Evolutionary conservation across 1,140 invertebrate genomes (phyloP).

Genomic region (Proctacanthus coquilletti): DNA sequence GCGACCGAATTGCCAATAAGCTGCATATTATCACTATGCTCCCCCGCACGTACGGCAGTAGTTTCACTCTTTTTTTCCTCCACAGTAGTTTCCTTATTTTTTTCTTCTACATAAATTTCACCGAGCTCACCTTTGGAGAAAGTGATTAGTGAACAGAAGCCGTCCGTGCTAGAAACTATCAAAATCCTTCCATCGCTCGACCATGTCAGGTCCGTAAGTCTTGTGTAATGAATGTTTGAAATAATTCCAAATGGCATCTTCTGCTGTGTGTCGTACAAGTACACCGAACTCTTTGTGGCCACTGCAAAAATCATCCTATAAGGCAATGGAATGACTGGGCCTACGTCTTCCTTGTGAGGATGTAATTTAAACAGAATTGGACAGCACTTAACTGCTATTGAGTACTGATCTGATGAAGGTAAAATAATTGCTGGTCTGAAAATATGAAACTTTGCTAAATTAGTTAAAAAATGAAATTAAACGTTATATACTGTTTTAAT

Average conservation of each 20-base stretch:
- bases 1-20: too few species aligned
- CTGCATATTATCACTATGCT: too few species aligned
- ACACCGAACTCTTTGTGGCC: slow-evolving; percentile 68
- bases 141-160: slow-evolving; percentile 81
- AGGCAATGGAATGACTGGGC: slow-evolving; percentile 45
- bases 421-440: slow-evolving; percentile 62
- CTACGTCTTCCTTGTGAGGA: slow-evolving; percentile 32
- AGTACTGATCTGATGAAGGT: slow-evolving; percentile 61
- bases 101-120: slow-evolving; percentile 36
- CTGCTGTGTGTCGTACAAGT: slow-evolving; percentile 89
- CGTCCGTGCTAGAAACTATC: slow-evolving; percentile 84
- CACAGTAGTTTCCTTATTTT: not conserved
- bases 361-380: slow-evolving; percentile 57
- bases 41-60: too few species aligned
- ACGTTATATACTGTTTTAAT: slow-evolving; percentile 9
- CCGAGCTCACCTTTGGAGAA: slow-evolving; percentile 77
- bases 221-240: slow-evolving; percentile 85
- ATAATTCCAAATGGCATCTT: slow-evolving; percentile 66
- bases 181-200: slow-evolving; percentile 68
- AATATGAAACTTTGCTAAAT: slow-evolving; percentile 14
- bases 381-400: slow-evolving; percentile 67
- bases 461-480: not conserved
- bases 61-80: too few species aligned
- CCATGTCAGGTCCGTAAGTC: slow-evolving; percentile 85
- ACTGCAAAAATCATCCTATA: slow-evolving; percentile 83